Evolutionary conservation across 2,888 invertebrate genomes (phyloP).

Genomic region (Geophilus truncorum): DNA sequence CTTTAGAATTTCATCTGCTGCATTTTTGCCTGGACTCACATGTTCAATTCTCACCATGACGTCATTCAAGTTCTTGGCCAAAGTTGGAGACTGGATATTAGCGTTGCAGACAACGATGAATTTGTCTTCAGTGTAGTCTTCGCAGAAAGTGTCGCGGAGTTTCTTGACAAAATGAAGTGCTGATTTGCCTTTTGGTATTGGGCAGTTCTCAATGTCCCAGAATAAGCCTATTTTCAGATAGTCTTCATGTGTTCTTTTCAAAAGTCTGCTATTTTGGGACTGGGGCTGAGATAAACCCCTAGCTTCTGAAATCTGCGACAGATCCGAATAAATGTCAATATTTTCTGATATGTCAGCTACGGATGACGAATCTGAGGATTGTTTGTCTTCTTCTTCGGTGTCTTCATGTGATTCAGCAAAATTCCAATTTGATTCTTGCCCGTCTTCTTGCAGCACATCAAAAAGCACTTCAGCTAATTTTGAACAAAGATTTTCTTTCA

Average conservation of each 20-base stretch:
- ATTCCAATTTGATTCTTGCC: too few relatives aligned
- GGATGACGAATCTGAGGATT: too few relatives aligned
- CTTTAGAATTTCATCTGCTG: constrained; percentile 80
- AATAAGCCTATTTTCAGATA: constrained; percentile 63
- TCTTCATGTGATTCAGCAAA: too few relatives aligned
- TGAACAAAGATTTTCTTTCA: too few relatives aligned
- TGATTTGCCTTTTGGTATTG: constrained; percentile 74
- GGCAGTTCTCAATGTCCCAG: constrained; percentile 91
- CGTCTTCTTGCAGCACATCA: too few relatives aligned
- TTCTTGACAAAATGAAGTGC: constrained; percentile 66
- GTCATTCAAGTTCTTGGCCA: constrained; percentile 76
- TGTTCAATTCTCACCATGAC: constrained; percentile 81
- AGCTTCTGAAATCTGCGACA: background rate
- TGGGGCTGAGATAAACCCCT: background rate
- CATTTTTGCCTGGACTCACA: constrained; percentile 73
- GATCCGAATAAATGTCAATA: background rate
- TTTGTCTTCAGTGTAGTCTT: constrained; percentile 71
- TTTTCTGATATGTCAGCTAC: background rate
- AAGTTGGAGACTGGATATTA: constrained; percentile 67
- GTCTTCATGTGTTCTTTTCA: background rate
- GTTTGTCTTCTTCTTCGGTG: too few relatives aligned
- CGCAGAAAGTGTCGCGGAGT: constrained; percentile 69
- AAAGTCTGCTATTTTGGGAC: too few relatives aligned
- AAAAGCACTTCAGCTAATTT: too few relatives aligned
- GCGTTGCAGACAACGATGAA: constrained; percentile 88